Evolutionary conservation across 2,888 invertebrate genomes (phyloP), one percentile per base, ranked within the genome.

Genomic region (Mythimna ferrago): DNA sequence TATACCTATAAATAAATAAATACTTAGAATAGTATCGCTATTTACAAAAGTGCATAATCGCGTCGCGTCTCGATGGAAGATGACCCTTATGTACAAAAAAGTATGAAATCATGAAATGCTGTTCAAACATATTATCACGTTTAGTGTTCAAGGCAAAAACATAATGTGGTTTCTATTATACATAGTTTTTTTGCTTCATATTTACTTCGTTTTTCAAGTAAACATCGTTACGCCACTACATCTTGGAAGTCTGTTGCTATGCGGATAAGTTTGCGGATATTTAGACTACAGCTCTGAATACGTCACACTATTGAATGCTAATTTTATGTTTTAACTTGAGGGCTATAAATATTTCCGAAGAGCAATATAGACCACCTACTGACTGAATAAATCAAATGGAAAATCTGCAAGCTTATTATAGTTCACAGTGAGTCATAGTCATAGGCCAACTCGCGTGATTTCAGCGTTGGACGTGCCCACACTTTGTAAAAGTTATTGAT

Each of bases 111-210:
- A 19, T n/a, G 7, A 21, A 4, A 41, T 14, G 26, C 10, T 26
- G 35, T 48, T 57, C 9, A 67, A 41, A 10, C n/a, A 38, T 9
- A 66, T 76, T 57, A 73, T n/a, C 32, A 11, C 14, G 21, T n/a
- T 10, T 54, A 56, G 41, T 48, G 48, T 48, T 16, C 6, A 48
- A 48, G 48, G 48, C 16, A 71, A 71, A 75, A 44, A n/a, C 7
- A 19, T 14, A 44, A 21, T 44, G 16, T n/a, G n/a, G 44, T 48
- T 48, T 35, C n/a, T 16, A 56, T 48, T 48, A 2, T 48, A 48
- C 44, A 44, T 14, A 44, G 14, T 14, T 6, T 48, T 48, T 76
- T 73, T 56, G 57, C 41, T 3, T 44, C 41, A 19, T 35, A 75
- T 64, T 64, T n/a, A 66, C 67, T 48, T 26, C 9, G 11, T 19